phyloP scores from a whole-genome alignment of 1,140 invertebrate species.

The Agrypnia vestita region DNA sequence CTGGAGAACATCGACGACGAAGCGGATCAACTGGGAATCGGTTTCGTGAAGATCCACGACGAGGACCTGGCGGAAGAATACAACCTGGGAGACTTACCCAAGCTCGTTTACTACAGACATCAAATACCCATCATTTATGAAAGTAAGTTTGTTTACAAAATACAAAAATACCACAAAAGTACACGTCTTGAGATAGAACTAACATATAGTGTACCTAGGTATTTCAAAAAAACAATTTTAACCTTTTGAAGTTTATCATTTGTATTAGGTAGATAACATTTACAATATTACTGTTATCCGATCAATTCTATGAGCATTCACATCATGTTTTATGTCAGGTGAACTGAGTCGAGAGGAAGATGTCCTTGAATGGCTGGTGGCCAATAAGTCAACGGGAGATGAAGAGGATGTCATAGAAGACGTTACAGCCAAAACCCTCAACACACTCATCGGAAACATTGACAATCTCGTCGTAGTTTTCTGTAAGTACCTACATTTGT shows the following conservation, averaged over 20 bases:
- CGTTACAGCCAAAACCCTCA: conserved; percentile 89
- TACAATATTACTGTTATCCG: no score
- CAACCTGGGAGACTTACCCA: conserved; percentile 89
- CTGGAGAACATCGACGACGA: conserved; percentile 96
- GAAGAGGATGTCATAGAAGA: conserved; percentile 96
- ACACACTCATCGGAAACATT: conserved; percentile 90
- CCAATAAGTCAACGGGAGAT: conserved; percentile 93
- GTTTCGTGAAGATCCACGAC: conserved; percentile 95
- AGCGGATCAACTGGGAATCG: conserved; percentile 95
- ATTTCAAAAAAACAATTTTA: no score
- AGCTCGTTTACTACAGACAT: conserved; percentile 94
- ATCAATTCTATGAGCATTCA: no score
- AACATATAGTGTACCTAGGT: no score
- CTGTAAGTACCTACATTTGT: conserved; percentile 81
- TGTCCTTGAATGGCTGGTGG: conserved; percentile 93
- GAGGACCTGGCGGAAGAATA: conserved; percentile 93
- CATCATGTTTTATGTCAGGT: conserved; percentile 72
- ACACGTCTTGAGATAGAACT: no score
- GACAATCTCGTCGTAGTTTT: conserved; percentile 94
- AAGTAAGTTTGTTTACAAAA: conserved; percentile 76
- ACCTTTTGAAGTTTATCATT: no score
- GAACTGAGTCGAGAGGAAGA: conserved; percentile 93
- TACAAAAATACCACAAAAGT: background rate
- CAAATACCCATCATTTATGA: conserved; percentile 96
- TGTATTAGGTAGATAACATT: no score